phyloP scores from a whole-genome alignment of 2,888 invertebrate species.

The Calliphora vomitoria region DNA sequence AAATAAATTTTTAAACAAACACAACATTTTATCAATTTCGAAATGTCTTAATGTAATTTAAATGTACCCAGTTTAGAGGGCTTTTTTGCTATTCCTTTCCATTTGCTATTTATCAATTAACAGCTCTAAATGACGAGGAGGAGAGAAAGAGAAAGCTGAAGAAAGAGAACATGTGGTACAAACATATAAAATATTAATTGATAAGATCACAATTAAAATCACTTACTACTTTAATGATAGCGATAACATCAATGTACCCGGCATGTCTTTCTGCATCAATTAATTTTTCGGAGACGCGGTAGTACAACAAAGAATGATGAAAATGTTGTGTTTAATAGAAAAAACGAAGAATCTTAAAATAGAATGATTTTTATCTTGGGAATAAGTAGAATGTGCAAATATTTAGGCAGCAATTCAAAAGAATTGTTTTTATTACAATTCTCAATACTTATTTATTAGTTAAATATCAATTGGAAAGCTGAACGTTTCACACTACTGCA shows the following conservation, averaged over 20 bases:
- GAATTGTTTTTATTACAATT: no score
- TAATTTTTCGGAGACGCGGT: not conserved
- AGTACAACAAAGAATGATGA: no score
- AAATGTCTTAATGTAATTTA: conserved; percentile 24
- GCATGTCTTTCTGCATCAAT: conserved; percentile 1
- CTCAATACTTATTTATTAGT: no score
- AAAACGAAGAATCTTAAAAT: no score
- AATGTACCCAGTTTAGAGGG: not conserved
- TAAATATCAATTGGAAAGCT: no score
- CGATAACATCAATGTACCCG: conserved; percentile 36
- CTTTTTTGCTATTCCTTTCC: not conserved
- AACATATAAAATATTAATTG: conserved; percentile 30
- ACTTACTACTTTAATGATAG: conserved; percentile 47
- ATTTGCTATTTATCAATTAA: conserved; percentile 1
- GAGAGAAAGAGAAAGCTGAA: not conserved
- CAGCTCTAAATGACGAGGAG: not conserved
- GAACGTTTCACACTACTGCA: no score
- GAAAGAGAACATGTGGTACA: not conserved
- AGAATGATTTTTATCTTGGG: no score
- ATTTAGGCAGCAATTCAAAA: no score
- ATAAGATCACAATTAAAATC: conserved; percentile 58
- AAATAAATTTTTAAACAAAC: not conserved
- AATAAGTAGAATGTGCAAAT: no score
- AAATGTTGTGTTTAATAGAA: no score
- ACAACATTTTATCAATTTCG: conserved; percentile 22